A percentile compares a stretch with the other conserved stretches of the same genome.
Conservation (phyloP, 2,888 invertebrate species). For the Eumerus sabulonum region DNA sequence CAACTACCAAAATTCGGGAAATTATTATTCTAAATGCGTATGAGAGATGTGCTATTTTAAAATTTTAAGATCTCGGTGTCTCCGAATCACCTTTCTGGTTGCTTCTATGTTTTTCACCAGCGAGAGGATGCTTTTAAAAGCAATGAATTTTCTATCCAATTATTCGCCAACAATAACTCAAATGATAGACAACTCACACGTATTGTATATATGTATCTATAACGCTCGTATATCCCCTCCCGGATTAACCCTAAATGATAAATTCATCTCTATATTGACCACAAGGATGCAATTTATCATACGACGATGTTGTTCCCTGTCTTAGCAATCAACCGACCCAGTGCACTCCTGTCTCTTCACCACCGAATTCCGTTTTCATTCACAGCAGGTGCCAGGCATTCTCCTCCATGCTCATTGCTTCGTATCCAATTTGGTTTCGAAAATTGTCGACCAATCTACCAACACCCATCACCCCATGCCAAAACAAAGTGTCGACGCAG, state of each 20-base stretch:
- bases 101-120: too few relatives aligned
- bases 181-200: too few relatives aligned
- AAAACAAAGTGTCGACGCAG: conserved; percentile 49
- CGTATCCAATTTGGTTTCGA: background rate
- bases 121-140: conserved; percentile 14
- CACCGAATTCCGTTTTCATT: background rate
- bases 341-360: too few relatives aligned
- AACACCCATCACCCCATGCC: conserved; percentile 10
- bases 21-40: too few relatives aligned
- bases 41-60: too few relatives aligned
- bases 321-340: too few relatives aligned
- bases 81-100: too few relatives aligned
- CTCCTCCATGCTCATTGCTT: background rate
- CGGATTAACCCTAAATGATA: conserved; percentile 62
- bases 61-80: too few relatives aligned
- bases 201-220: too few relatives aligned
- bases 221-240: too few relatives aligned
- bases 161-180: conserved; percentile 31
- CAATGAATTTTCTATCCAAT: conserved; percentile 23
- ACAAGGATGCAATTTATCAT: conserved; percentile 61
- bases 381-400: conserved; percentile 23
- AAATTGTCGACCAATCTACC: conserved; percentile 37
- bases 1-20: too few relatives aligned
- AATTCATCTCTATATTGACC: conserved; percentile 57
- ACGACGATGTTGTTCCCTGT: conserved; percentile 35